Evolutionary conservation across 2,797 vertebrate species (phyloP).

Genomic region (Tapera naevia): DNA sequence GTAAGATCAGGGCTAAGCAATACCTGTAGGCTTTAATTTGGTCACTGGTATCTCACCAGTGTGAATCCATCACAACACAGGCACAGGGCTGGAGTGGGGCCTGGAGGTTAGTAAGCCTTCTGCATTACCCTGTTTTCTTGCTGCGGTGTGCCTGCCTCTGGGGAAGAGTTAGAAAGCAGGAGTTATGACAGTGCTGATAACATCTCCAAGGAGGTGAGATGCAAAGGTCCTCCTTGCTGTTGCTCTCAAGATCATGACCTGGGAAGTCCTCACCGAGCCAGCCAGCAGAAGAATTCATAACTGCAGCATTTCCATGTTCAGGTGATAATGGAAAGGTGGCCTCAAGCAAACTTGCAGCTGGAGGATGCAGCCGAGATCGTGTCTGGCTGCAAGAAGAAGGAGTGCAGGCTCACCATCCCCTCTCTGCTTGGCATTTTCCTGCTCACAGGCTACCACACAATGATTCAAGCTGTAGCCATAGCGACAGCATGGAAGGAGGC

Average conservation of each 20-base stretch:
- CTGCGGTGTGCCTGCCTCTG: background rate
- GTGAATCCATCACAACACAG: background rate
- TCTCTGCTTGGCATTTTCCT: background rate
- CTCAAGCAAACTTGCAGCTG: accelerated
- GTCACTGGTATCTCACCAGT: background rate
- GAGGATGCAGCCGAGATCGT: accelerated
- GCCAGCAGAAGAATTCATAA: background rate
- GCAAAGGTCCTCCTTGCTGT: background rate
- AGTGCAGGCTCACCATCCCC: background rate
- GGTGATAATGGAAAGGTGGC: background rate
- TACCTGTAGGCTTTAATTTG: background rate
- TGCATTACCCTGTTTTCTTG: accelerated
- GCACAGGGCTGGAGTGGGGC: background rate
- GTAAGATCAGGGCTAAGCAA: accelerated
- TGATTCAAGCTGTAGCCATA: background rate
- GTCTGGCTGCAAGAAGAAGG: background rate
- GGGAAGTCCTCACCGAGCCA: background rate
- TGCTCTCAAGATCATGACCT: background rate
- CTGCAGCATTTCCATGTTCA: background rate
- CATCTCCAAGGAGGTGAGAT: background rate
- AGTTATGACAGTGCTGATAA: background rate
- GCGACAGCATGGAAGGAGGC: background rate
- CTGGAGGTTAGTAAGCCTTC: background rate
- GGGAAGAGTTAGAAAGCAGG: background rate
- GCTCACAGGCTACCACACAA: background rate